phyloP scores from a whole-genome alignment of 2,797 vertebrate species.

The Peromyscus aztecus region DNA sequence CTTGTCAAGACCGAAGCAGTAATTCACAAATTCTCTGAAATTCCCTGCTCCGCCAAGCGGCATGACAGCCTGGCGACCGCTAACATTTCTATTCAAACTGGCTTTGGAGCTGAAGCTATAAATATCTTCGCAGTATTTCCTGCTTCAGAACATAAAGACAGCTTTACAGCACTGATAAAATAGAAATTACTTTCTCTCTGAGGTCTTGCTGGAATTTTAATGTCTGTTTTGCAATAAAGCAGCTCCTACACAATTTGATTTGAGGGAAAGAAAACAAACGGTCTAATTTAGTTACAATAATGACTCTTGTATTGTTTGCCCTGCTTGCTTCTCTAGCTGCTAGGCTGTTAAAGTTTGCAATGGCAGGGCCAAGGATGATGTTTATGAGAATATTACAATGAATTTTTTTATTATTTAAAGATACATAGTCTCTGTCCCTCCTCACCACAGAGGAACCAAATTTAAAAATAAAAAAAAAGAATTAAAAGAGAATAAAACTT shows the following conservation, averaged over 20 bases:
- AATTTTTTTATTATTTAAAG: slow-evolving; percentile 79
- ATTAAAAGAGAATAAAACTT: slow-evolving; percentile 85
- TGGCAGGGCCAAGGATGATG: slow-evolving; percentile 81
- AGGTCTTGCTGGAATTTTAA: slow-evolving; percentile 92
- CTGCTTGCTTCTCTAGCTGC: slow-evolving; percentile 80
- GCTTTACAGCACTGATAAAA: slow-evolving; percentile 93
- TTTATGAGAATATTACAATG: slow-evolving; percentile 86
- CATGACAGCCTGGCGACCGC: slow-evolving; percentile 89
- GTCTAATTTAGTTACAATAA: slow-evolving; percentile 92
- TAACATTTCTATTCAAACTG: slow-evolving; percentile 92
- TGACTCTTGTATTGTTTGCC: slow-evolving; percentile 88
- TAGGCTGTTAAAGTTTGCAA: slow-evolving; percentile 80
- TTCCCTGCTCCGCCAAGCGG: slow-evolving; percentile 89
- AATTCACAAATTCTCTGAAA: slow-evolving; percentile 91
- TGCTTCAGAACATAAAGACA: slow-evolving; percentile 92
- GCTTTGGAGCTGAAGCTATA: slow-evolving; percentile 90
- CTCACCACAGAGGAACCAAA: slow-evolving; percentile 73
- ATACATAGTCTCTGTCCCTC: slow-evolving; percentile 78
- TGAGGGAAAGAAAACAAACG: slow-evolving; percentile 91
- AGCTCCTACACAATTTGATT: slow-evolving; percentile 91
- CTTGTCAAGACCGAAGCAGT: slow-evolving; percentile 89
- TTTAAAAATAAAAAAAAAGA: slow-evolving; percentile 22
- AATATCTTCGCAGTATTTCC: slow-evolving; percentile 92
- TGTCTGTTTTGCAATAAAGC: slow-evolving; percentile 92
- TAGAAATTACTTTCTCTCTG: slow-evolving; percentile 93